Evolutionary conservation across 2,888 invertebrate genomes (phyloP).

Genomic region (Xestia xanthographa): DNA sequence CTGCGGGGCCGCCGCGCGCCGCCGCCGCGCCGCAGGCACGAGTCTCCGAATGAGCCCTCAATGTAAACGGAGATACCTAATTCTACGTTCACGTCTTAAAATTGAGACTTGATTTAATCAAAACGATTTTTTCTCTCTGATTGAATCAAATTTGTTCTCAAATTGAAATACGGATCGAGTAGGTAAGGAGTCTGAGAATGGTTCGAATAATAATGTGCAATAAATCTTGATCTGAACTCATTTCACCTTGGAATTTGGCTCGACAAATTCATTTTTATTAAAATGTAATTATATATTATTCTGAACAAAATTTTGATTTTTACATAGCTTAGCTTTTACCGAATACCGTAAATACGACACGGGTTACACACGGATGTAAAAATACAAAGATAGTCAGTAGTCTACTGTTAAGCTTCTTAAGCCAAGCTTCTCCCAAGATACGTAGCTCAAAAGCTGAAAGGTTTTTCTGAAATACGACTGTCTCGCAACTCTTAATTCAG

Average conservation of each 20-base stretch:
- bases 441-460: background rate
- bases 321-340: background rate
- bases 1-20: too few relatives aligned
- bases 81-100: constrained; percentile 1
- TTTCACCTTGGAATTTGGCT: background rate
- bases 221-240: background rate
- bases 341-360: background rate
- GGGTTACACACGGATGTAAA: background rate
- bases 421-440: background rate
- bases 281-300: background rate
- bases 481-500: background rate
- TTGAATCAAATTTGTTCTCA: constrained; percentile 5
- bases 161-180: background rate
- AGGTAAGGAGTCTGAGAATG: background rate
- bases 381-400: background rate
- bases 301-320: background rate
- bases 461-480: background rate
- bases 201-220: background rate
- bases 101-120: constrained; percentile 11
- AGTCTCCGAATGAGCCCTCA: too few relatives aligned
- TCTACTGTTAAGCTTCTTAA: background rate
- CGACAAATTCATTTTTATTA: background rate
- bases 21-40: too few relatives aligned
- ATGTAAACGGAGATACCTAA: background rate
- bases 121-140: constrained; percentile 2